These are phyloP conservation scores for Spilarctia lutea DNA, from an alignment of 2,888 invertebrate genomes.

Conservation along the genomic window DNA sequence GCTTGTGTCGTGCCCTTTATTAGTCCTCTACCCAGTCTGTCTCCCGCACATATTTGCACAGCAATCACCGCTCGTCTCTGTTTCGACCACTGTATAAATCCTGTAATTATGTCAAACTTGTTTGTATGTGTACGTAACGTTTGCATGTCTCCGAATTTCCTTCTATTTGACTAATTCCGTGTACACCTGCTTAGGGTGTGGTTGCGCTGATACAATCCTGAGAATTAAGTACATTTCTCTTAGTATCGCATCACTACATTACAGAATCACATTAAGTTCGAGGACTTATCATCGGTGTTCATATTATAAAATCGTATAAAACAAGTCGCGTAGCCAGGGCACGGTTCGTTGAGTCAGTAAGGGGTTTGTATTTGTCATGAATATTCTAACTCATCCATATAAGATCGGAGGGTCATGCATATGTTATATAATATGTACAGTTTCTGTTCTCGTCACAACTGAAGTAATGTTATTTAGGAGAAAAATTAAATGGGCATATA, in stretches of 20 bases:
- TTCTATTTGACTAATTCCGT: conserved; percentile 13
- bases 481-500: neutral
- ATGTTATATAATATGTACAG: neutral
- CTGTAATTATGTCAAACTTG: conserved; percentile 30
- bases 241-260: neutral
- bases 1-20: conserved; percentile 1
- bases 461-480: neutral
- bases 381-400: conserved; percentile 3
- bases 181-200: neutral
- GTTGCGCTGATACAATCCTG: neutral
- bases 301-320: neutral
- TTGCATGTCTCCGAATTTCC: conserved; percentile 37
- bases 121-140: conserved; percentile 20
- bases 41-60: conserved; percentile 12
- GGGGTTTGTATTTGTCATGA: neutral
- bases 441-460: neutral
- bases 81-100: conserved; percentile 19
- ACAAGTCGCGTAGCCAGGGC: neutral
- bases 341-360: neutral
- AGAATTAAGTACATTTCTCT: neutral
- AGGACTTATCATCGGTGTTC: neutral
- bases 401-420: neutral
- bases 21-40: conserved; percentile 1
- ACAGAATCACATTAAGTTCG: neutral
- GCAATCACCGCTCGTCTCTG: neutral